These are phyloP conservation scores for Platyscapa corneri DNA, from an alignment of 1,140 invertebrate species.

Conservation along the genomic window DNA sequence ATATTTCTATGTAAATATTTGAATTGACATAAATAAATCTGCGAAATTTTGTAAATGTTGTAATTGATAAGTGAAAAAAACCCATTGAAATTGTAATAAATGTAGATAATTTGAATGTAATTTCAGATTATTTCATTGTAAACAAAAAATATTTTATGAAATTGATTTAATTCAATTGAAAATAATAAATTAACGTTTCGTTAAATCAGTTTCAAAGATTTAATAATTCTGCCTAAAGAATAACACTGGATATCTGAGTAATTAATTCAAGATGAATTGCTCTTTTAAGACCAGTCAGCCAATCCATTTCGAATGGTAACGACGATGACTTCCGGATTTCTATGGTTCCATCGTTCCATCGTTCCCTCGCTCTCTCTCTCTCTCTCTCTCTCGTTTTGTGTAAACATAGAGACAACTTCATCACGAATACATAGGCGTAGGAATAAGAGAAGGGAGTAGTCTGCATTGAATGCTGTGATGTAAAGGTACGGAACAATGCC, in stretches of 20 bases:
- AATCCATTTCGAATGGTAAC: neutral
- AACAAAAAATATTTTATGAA: too few relatives aligned
- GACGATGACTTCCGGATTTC: neutral
- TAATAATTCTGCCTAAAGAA: too few relatives aligned
- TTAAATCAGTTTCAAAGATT: too few relatives aligned
- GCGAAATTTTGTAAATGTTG: neutral
- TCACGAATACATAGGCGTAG: neutral
- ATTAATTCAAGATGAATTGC: neutral
- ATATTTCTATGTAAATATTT: neutral
- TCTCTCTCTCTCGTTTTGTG: neutral
- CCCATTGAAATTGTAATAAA: neutral
- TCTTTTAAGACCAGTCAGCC: neutral
- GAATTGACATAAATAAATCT: neutral
- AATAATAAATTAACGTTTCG: too few relatives aligned
- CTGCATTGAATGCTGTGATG: conserved; percentile 32
- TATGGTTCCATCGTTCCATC: neutral
- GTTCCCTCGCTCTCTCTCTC: neutral
- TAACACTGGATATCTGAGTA: neutral
- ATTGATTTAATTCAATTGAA: too few relatives aligned
- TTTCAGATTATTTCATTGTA: too few relatives aligned
- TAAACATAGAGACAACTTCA: neutral
- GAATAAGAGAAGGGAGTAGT: neutral
- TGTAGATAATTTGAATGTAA: too few relatives aligned
- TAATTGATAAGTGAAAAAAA: neutral
- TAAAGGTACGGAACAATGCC: conserved; percentile 54